phyloP scores from a whole-genome alignment of 2,888 invertebrate species.

The Caenorhabditis afra region DNA sequence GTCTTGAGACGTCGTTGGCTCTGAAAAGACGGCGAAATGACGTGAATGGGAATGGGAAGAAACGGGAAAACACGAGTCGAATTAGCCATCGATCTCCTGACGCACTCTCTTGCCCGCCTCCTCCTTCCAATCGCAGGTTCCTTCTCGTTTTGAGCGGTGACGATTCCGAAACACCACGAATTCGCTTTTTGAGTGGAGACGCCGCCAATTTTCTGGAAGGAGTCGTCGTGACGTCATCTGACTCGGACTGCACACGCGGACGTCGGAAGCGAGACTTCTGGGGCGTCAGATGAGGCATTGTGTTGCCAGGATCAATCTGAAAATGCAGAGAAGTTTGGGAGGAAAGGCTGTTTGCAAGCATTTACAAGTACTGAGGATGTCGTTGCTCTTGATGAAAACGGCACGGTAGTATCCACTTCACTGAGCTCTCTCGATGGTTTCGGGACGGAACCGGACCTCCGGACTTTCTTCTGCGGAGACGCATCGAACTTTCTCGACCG shows the following conservation, averaged over 20 bases:
- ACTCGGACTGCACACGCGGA: slow-evolving; percentile 6
- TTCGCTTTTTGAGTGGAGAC: slow-evolving; percentile 31
- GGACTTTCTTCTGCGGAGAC: slow-evolving; percentile 9
- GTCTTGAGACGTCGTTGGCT: neutral
- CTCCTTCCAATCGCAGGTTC: neutral
- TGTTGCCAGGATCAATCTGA: neutral
- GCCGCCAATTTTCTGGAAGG: neutral
- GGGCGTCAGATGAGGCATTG: slow-evolving; percentile 18
- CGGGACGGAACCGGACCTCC: slow-evolving; percentile 11
- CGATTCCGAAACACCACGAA: slow-evolving; percentile 5
- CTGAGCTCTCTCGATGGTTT: neutral
- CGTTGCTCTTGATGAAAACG: slow-evolving; percentile 27
- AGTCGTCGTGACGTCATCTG: neutral
- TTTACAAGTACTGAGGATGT: slow-evolving; percentile 25
- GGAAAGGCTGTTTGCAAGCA: no score
- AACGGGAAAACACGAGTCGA: slow-evolving; percentile 2
- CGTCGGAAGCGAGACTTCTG: slow-evolving; percentile 18
- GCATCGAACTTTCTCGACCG: slow-evolving; percentile 12
- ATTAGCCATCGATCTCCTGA: slow-evolving; percentile 7
- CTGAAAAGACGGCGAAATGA: neutral
- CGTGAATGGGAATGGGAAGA: neutral
- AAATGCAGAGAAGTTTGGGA: neutral
- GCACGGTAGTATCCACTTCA: neutral
- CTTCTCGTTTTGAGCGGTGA: slow-evolving; percentile 25
- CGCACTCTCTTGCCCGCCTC: neutral